Evolutionary conservation across 2,797 vertebrate species (phyloP), one percentile per base, ranked within the genome.

Genomic region (Ispidina lecontei): DNA sequence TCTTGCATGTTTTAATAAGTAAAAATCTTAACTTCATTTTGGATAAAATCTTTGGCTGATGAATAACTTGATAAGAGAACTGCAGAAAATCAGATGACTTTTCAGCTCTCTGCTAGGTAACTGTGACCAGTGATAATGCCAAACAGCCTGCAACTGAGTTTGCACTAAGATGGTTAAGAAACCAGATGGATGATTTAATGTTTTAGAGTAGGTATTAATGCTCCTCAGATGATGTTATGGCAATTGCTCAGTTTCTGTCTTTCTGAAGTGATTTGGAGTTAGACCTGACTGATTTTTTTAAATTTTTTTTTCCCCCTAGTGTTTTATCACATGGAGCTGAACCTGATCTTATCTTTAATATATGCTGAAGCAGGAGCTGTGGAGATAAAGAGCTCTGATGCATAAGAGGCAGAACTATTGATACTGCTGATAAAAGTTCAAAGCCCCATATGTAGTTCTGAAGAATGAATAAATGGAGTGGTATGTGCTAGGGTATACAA

Each of bases 371-470:
- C 41, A 87, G 63, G 71, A 74, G 43, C 54, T 0, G 18, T 26
- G 73, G 71, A 83, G 51, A 62, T 3, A 5, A 31, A 55, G 64
- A 63, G 31, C 35, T 85, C 75, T 9, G 47, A 72, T 44, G 71
- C 23, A 60, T 84, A 62, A 92, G 84, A 91, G 65, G 59, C 75
- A 69, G 54, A 16, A 11, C 47, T 90, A 91, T 94, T 82, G 93
- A 92, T 94, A 81, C 76, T 75, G 55, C 47, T 43, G 68, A 39
- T 43, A 26, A 3, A 23, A 79, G 68, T 78, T 93, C 77, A 89
- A 85, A 91, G 58, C 35, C 14, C n/a, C 23, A 20, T 22, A 17
- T 44, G 16, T 70, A 33, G 26, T 35, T 41, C 35, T 60, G 31
- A 33, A 47, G 76, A 74, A 49, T 69, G 28, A 93, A 84, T 93